Conservation (phyloP, 2,113 vertebrate species). For the Xenus cinereus region DNA sequence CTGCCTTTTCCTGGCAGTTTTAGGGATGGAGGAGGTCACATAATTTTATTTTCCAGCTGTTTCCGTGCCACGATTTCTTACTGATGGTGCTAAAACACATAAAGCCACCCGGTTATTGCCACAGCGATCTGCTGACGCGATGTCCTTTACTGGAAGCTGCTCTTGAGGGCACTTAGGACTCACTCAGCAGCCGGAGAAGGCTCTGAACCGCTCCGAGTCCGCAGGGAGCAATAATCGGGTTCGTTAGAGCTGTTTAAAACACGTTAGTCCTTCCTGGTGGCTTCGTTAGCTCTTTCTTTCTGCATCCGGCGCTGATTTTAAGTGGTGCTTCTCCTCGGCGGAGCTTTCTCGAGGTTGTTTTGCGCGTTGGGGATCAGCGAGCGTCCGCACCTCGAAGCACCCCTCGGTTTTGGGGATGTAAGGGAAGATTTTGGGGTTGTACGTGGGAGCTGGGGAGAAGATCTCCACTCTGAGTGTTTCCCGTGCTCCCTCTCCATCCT, state of each 20-base stretch:
- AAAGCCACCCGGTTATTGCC: not conserved
- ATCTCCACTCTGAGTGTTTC: not conserved
- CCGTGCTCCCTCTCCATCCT: not conserved
- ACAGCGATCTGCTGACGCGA: not conserved
- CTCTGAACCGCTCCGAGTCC: not conserved
- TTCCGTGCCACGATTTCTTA: not conserved
- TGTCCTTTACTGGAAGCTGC: not conserved
- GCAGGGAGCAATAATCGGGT: not conserved
- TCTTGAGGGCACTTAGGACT: not conserved
- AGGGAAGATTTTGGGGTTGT: not conserved
- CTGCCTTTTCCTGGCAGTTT: not conserved
- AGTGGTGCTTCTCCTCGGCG: not conserved
- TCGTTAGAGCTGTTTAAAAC: not conserved
- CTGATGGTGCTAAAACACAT: not conserved
- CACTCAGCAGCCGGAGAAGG: not conserved
- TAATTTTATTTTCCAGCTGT: accelerated
- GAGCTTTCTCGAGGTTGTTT: not conserved
- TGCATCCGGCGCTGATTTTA: not conserved
- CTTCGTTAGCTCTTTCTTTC: not conserved
- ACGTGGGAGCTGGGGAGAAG: accelerated
- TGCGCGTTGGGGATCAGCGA: accelerated
- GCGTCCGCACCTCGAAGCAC: not conserved
- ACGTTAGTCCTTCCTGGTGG: not conserved
- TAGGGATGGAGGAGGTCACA: not conserved
- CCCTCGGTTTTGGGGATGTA: not conserved